Conservation (phyloP, 1,140 invertebrate species). For the Drosophila seguyi region DNA sequence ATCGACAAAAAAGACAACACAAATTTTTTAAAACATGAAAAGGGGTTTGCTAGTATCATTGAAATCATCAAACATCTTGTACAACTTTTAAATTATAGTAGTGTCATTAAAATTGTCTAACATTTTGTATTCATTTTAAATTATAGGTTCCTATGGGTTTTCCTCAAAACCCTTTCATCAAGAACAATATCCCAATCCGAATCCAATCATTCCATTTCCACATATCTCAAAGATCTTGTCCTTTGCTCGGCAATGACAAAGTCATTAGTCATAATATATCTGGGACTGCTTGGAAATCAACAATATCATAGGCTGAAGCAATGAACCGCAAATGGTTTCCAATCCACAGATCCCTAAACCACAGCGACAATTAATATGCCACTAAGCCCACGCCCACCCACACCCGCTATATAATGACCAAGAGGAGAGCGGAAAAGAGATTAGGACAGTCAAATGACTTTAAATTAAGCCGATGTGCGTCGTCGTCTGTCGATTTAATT, state of each 20-base stretch:
- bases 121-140: background rate
- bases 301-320: slow-evolving; percentile 23
- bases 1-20: too few relatives aligned
- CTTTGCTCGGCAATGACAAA: slow-evolving; percentile 23
- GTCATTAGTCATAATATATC: slow-evolving; percentile 28
- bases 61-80: too few relatives aligned
- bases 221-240: background rate
- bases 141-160: background rate
- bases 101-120: too few relatives aligned
- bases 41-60: too few relatives aligned
- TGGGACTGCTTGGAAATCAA: background rate
- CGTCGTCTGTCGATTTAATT: slow-evolving; percentile 74
- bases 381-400: slow-evolving; percentile 13
- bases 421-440: slow-evolving; percentile 35
- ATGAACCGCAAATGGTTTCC: slow-evolving; percentile 57
- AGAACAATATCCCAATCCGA: too few relatives aligned
- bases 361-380: slow-evolving; percentile 51
- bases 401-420: slow-evolving; percentile 8
- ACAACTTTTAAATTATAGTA: too few relatives aligned
- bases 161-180: background rate
- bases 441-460: slow-evolving; percentile 70
- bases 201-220: background rate
- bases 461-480: slow-evolving; percentile 73
- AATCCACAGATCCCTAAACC: slow-evolving; percentile 26
- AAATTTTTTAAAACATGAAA: too few relatives aligned